Percentiles rank a stretch among this genome's conserved stretches.
phyloP scores from a whole-genome alignment of 2,113 vertebrate genomes.

The Percopsis transmontana region DNA sequence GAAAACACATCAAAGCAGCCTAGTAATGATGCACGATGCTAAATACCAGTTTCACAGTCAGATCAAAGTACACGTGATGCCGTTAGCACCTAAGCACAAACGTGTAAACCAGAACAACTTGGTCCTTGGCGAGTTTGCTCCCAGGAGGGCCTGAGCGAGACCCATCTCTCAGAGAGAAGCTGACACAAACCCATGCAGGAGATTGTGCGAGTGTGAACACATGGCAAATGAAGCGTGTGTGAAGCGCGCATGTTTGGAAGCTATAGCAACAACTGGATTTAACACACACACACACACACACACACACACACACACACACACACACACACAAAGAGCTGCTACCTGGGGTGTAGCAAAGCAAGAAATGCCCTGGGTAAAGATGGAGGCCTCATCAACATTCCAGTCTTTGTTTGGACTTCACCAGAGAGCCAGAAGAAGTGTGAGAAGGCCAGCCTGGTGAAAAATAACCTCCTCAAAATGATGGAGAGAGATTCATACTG shows the following conservation, averaged over 20 bases:
- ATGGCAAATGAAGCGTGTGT: constrained; percentile 44
- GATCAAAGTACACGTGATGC: constrained; percentile 62
- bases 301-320: no score
- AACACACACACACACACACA: background rate
- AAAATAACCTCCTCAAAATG: constrained; percentile 61
- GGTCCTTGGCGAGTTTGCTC: constrained; percentile 17
- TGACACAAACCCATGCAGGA: constrained; percentile 38
- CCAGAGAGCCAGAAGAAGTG: constrained; percentile 67
- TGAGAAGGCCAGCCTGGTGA: constrained; percentile 53
- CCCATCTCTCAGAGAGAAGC: constrained; percentile 13
- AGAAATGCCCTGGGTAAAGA: constrained; percentile 64
- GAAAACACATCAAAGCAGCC: constrained; percentile 71
- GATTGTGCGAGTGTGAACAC: constrained; percentile 48
- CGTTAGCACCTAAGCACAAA: constrained; percentile 54
- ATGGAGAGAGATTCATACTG: constrained; percentile 57
- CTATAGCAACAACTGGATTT: constrained; percentile 56
- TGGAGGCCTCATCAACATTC: constrained; percentile 78
- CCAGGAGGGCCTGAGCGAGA: constrained; percentile 23
- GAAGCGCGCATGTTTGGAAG: constrained; percentile 61
- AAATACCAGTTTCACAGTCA: constrained; percentile 75
- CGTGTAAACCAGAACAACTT: constrained; percentile 28
- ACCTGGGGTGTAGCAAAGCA: constrained; percentile 70
- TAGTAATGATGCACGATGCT: constrained; percentile 66
- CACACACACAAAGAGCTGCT: constrained; percentile 63
- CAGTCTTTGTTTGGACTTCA: constrained; percentile 75